These are phyloP conservation scores for Nesogale talazaci DNA, from an alignment of 2,113 vertebrate genomes.

Conservation along the genomic window DNA sequence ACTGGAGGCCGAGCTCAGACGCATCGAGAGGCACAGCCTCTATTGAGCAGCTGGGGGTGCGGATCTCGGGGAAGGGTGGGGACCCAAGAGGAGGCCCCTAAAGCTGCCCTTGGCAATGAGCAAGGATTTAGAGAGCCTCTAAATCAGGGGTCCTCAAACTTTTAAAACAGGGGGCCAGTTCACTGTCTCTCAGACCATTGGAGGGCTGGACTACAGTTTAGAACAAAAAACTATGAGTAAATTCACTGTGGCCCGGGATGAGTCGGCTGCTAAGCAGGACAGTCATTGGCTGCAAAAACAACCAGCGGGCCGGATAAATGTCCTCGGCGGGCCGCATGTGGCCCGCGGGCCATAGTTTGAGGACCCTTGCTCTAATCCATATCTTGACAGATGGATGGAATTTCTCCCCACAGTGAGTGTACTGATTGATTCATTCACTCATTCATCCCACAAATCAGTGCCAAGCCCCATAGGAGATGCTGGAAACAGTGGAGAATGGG, in stretches of 20 bases:
- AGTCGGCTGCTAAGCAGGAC: too few relatives aligned
- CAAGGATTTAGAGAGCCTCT: background rate
- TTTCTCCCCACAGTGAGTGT: background rate
- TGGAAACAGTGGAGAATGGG: background rate
- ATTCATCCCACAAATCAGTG: background rate
- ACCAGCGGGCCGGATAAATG: too few relatives aligned
- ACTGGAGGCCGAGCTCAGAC: background rate
- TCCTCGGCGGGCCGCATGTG: too few relatives aligned
- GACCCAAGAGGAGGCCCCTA: background rate
- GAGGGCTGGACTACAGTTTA: too few relatives aligned
- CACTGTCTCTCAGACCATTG: too few relatives aligned
- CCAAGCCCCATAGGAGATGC: background rate
- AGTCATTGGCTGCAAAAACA: too few relatives aligned
- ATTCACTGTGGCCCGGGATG: too few relatives aligned
- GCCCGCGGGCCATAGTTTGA: too few relatives aligned
- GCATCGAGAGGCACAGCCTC: rapidly evolving
- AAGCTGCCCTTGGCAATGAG: rapidly evolving
- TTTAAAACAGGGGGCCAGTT: too few relatives aligned
- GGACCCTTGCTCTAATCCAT: background rate
- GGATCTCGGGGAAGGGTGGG: rapidly evolving
- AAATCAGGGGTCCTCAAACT: too few relatives aligned
- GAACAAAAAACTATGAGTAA: too few relatives aligned
- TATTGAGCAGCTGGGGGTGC: rapidly evolving
- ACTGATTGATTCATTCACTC: background rate
- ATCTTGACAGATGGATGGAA: background rate